A percentile compares a stretch with the other conserved stretches of the same genome.
These are phyloP conservation scores for Megaleporinus macrocephalus DNA, from an alignment of 2,113 vertebrate species.

Conservation along the genomic window DNA sequence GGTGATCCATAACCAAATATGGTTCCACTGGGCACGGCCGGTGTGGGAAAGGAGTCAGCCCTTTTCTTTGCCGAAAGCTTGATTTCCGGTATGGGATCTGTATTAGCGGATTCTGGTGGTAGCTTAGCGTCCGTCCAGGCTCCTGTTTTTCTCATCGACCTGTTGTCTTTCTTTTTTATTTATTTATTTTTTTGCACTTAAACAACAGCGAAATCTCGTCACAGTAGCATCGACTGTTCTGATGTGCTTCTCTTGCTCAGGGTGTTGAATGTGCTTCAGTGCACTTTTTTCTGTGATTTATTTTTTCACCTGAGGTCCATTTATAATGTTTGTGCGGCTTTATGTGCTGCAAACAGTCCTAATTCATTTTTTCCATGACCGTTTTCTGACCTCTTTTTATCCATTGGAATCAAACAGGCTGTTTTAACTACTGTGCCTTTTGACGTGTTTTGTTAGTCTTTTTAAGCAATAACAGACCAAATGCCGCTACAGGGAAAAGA, in stretches of 20 bases:
- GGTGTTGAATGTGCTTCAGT: neutral
- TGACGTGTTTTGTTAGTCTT: too few relatives aligned
- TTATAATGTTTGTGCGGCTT: too few relatives aligned
- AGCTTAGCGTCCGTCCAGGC: neutral
- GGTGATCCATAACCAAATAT: conserved; percentile 64
- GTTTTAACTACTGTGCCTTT: too few relatives aligned
- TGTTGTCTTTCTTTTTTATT: too few relatives aligned
- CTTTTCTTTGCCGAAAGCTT: conserved; percentile 72
- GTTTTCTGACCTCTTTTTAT: too few relatives aligned
- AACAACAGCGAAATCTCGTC: neutral
- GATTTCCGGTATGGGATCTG: conserved; percentile 54
- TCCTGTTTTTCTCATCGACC: neutral
- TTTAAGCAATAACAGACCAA: too few relatives aligned
- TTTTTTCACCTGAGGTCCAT: too few relatives aligned
- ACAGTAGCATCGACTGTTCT: neutral
- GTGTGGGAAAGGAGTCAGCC: conserved; percentile 68
- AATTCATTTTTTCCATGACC: too few relatives aligned
- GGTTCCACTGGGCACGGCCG: conserved; percentile 67
- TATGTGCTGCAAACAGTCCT: too few relatives aligned
- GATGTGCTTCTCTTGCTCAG: neutral
- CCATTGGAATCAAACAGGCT: too few relatives aligned
- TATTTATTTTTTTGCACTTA: neutral
- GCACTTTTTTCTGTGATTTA: too few relatives aligned
- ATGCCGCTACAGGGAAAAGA: too few relatives aligned
- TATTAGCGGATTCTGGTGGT: neutral